Percentiles rank a stretch among this genome's conserved stretches.
Conservation (phyloP, 1,140 invertebrate genomes). For the fruit fly (Drosophila melanogaster) region DNA sequence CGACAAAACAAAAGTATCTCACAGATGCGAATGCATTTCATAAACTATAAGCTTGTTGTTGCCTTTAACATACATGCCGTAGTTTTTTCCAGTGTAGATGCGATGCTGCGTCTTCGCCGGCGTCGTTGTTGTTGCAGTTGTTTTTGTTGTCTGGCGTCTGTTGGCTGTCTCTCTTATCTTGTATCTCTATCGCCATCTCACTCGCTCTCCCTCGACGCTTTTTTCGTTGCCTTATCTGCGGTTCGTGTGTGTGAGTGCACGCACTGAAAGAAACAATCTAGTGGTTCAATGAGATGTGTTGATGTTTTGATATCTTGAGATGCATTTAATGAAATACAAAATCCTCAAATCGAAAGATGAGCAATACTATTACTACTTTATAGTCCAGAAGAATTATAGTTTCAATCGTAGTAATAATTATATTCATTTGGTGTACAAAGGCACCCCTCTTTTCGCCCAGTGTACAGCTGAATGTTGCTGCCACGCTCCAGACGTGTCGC, state of each 20-base stretch:
- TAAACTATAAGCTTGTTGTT: no score
- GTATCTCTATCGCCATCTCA: conserved; percentile 56
- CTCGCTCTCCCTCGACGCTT: conserved; percentile 18
- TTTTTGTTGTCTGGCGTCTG: conserved; percentile 58
- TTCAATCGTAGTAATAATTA: no score
- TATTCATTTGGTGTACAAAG: no score
- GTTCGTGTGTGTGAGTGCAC: conserved; percentile 35
- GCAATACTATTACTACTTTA: no score
- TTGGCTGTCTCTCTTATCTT: conserved; percentile 75
- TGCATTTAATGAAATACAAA: no score
- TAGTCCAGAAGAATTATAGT: no score
- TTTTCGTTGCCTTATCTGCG: conserved; percentile 44
- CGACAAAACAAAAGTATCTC: not conserved
- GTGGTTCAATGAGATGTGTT: no score
- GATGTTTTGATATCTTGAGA: no score
- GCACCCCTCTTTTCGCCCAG: conserved; percentile 2
- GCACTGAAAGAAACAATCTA: conserved; percentile 2
- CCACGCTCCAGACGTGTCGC: conserved; percentile 82
- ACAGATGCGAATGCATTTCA: not conserved
- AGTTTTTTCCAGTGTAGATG: conserved; percentile 12
- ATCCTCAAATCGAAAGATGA: no score
- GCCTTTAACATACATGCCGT: no score
- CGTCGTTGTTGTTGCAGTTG: conserved; percentile 22
- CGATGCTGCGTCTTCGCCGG: conserved; percentile 35
- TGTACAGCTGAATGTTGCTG: conserved; percentile 38